Conservation (phyloP, 92 coral and sea anemone species). For the Zoanthus gigantus region DNA sequence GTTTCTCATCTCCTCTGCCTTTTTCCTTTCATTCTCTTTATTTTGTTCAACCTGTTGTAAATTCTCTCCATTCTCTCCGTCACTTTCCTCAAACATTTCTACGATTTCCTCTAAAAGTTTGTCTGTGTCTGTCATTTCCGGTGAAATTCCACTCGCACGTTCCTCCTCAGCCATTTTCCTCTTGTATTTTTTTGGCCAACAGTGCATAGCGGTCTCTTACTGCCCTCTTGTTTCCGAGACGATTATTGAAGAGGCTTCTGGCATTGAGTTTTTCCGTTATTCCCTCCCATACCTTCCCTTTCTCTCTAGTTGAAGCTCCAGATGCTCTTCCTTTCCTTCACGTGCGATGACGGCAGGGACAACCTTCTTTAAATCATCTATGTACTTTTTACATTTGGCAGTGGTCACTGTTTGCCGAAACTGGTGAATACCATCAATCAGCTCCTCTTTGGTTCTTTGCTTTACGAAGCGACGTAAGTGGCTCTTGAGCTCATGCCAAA, state of each 20-base stretch:
- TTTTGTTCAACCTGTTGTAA: slow-evolving; percentile 35
- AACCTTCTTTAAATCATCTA: no score
- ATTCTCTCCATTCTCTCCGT: slow-evolving; percentile 26
- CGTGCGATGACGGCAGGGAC: no score
- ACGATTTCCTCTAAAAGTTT: slow-evolving; percentile 45
- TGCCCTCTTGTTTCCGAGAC: slow-evolving; percentile 33
- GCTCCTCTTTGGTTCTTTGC: no score
- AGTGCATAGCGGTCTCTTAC: slow-evolving; percentile 53
- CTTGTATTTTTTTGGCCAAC: slow-evolving; percentile 6
- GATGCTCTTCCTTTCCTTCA: no score
- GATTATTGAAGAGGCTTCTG: not conserved
- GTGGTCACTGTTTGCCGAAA: no score
- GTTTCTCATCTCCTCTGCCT: slow-evolving; percentile 36
- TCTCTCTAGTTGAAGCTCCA: not conserved
- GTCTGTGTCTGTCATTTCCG: slow-evolving; percentile 38
- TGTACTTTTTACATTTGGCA: no score
- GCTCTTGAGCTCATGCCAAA: no score
- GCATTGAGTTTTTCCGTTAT: not conserved
- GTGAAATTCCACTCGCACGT: slow-evolving; percentile 50
- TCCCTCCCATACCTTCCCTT: not conserved
- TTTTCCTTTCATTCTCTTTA: slow-evolving; percentile 41
- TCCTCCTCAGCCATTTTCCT: slow-evolving; percentile 60
- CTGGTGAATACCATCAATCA: no score
- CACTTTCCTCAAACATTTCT: slow-evolving; percentile 45
- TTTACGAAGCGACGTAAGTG: no score